These are phyloP conservation scores for Syncerus caffer DNA, from an alignment of 2,797 vertebrate species.

Conservation along the genomic window DNA sequence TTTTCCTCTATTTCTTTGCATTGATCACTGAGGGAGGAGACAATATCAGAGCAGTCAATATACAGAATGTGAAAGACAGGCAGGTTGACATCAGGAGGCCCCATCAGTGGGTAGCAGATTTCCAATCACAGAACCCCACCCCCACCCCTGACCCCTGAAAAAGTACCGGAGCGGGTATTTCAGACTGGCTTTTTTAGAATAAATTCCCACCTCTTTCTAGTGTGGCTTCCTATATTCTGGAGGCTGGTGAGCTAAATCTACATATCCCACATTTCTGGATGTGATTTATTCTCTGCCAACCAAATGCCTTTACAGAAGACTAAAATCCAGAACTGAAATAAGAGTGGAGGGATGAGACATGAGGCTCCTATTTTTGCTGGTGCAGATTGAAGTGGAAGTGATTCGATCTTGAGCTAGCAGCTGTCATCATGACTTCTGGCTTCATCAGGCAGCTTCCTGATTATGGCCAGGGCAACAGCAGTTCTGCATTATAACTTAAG, in stretches of 20 bases:
- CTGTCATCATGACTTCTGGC: neutral
- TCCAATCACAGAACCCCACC: neutral
- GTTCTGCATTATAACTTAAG: neutral
- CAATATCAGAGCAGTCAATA: neutral
- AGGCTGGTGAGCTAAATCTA: neutral
- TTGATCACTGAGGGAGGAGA: neutral
- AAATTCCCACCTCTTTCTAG: neutral
- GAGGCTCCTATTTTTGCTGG: neutral
- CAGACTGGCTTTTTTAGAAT: neutral
- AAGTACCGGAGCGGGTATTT: neutral
- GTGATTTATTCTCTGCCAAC: neutral
- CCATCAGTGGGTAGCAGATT: neutral
- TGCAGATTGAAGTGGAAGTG: neutral
- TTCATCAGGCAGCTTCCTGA: neutral
- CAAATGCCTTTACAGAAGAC: neutral
- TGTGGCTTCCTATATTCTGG: neutral
- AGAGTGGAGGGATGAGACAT: neutral
- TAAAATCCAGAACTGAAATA: neutral
- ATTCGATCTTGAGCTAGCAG: neutral
- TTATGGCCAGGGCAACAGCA: too few relatives aligned
- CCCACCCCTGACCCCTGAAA: fast-evolving
- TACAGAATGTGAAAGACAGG: neutral
- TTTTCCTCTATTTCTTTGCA: neutral
- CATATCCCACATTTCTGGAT: neutral
- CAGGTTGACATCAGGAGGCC: neutral